phyloP scores from a whole-genome alignment of 2,113 vertebrate species.

The Rattus rattus region DNA sequence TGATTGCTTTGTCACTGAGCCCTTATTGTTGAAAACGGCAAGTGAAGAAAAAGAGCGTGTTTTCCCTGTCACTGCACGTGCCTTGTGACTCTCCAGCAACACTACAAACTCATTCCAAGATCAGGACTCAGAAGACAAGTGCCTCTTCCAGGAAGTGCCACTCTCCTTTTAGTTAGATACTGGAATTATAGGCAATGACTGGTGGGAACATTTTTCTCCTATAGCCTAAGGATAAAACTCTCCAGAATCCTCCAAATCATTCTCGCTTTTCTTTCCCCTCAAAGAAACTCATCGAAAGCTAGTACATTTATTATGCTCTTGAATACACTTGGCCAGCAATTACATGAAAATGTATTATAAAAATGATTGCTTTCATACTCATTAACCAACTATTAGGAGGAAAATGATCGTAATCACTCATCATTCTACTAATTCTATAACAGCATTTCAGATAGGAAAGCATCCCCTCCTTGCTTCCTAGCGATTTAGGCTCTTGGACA shows the following conservation, averaged over 20 bases:
- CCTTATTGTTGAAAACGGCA: conserved; percentile 57
- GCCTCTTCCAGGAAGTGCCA: conserved; percentile 49
- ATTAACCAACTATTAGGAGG: conserved; percentile 73
- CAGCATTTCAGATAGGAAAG: conserved; percentile 60
- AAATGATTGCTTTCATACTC: conserved; percentile 77
- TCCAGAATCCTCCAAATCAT: conserved; percentile 44
- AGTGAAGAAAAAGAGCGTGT: conserved; percentile 55
- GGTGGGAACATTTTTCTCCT: conserved; percentile 29
- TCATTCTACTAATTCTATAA: conserved; percentile 64
- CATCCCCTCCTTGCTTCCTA: conserved; percentile 54
- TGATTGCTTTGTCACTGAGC: conserved; percentile 27
- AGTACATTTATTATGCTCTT: conserved; percentile 67
- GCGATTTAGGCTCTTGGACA: conserved; percentile 59
- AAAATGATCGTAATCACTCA: conserved; percentile 70
- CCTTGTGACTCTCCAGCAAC: conserved; percentile 50
- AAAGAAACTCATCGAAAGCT: conserved; percentile 53
- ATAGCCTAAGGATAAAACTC: not conserved
- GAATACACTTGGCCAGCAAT: conserved; percentile 67
- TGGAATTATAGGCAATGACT: conserved; percentile 21
- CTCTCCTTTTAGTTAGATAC: not conserved
- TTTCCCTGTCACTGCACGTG: conserved; percentile 40
- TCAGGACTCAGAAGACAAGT: conserved; percentile 30
- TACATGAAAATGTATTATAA: conserved; percentile 73
- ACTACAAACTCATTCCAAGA: conserved; percentile 16
- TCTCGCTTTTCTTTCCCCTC: not conserved